Conservation (phyloP, 2,888 invertebrate species). For the Melinaea marsaeus region DNA sequence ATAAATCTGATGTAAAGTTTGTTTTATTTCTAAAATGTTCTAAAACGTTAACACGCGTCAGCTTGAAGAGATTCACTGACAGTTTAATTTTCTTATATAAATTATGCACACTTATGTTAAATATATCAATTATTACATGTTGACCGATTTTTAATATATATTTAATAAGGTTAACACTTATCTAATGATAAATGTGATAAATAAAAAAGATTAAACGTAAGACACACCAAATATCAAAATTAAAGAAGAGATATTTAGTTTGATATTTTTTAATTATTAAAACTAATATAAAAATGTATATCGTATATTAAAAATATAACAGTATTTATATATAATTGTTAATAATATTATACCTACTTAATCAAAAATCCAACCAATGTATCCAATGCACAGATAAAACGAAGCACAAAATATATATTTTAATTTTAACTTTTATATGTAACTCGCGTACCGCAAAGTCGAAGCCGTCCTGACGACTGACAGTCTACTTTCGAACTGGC, state of each 20-base stretch:
- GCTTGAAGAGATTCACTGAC: slow-evolving; percentile 22
- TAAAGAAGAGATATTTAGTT: too few species aligned
- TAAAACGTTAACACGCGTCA: slow-evolving; percentile 26
- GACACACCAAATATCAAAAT: too few species aligned
- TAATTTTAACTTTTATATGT: too few species aligned
- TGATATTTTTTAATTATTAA: too few species aligned
- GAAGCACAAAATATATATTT: slow-evolving; percentile 48
- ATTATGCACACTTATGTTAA: slow-evolving; percentile 24
- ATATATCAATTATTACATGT: slow-evolving; percentile 22
- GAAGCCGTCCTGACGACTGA: slow-evolving; percentile 58
- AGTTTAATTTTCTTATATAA: slow-evolving; percentile 22
- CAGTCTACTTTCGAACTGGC: slow-evolving; percentile 71
- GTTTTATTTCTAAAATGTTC: not conserved
- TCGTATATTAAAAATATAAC: not conserved
- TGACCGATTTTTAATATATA: not conserved
- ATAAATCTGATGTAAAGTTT: not conserved
- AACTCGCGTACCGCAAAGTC: slow-evolving; percentile 34
- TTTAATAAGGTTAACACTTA: too few species aligned
- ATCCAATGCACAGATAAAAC: slow-evolving; percentile 58
- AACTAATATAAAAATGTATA: too few species aligned
- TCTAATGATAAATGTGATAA: too few species aligned
- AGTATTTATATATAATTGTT: slow-evolving; percentile 6
- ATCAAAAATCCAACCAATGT: slow-evolving; percentile 57
- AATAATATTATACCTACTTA: slow-evolving; percentile 53
- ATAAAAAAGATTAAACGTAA: too few species aligned